Conservation (phyloP, 2,888 invertebrate genomes). For the Acanthosepion lycidas region DNA sequence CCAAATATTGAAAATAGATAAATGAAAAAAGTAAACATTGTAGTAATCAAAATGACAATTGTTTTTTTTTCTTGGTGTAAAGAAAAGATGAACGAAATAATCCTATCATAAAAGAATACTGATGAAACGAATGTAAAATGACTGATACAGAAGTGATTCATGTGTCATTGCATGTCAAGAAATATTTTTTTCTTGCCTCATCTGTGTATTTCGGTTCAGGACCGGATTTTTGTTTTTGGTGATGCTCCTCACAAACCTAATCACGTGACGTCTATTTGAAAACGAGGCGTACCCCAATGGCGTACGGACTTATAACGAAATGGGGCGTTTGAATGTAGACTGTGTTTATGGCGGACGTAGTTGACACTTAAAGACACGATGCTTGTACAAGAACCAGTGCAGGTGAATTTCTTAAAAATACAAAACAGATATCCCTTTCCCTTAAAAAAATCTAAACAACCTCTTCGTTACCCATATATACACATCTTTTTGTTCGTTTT, state of each 20-base stretch:
- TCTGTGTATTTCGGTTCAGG: not conserved
- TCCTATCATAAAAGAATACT: not conserved
- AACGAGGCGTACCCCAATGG: slow-evolving; percentile 42
- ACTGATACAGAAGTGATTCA: no score
- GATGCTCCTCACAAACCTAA: not conserved
- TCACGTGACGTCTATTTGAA: slow-evolving; percentile 45
- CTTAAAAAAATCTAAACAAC: not conserved
- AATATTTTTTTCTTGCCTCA: no score
- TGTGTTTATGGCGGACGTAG: slow-evolving; percentile 44
- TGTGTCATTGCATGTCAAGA: no score
- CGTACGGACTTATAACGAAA: slow-evolving; percentile 48
- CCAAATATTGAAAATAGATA: no score
- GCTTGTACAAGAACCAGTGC: slow-evolving; percentile 67
- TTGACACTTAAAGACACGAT: slow-evolving; percentile 54
- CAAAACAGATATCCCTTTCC: not conserved
- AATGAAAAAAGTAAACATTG: not conserved
- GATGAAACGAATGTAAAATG: not conserved
- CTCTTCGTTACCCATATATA: not conserved
- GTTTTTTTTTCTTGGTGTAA: not conserved
- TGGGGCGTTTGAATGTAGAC: slow-evolving; percentile 38
- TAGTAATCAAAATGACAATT: not conserved
- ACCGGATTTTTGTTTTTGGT: not conserved
- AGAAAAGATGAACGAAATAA: not conserved
- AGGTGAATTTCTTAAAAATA: slow-evolving; percentile 56
- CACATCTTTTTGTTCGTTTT: not conserved